phyloP scores from a whole-genome alignment of 2,888 invertebrate species.

The Chrysotoxum bicinctum region DNA sequence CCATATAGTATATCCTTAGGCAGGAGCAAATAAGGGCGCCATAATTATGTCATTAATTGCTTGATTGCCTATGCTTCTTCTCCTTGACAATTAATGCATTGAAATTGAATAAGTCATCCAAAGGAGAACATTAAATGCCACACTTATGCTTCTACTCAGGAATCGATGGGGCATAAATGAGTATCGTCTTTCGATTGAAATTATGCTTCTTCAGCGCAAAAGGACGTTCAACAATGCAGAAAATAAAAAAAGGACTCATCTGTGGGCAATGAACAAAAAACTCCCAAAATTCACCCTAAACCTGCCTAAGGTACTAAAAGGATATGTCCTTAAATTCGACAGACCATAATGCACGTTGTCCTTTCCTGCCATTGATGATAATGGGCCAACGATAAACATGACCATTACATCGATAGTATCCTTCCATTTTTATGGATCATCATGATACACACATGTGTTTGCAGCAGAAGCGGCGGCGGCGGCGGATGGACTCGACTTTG shows the following conservation, averaged over 20 bases:
- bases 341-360: slow-evolving; percentile 71
- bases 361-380: slow-evolving; percentile 68
- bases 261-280: slow-evolving; percentile 39
- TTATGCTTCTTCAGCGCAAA: slow-evolving; percentile 45
- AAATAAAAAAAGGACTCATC: slow-evolving; percentile 42
- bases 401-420: slow-evolving; percentile 71
- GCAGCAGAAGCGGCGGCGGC: background rate
- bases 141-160: slow-evolving; percentile 13
- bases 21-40: slow-evolving; percentile 64
- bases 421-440: slow-evolving; percentile 57
- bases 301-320: slow-evolving; percentile 35
- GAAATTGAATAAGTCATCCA: slow-evolving; percentile 65
- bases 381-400: slow-evolving; percentile 73
- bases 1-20: slow-evolving; percentile 38
- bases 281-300: slow-evolving; percentile 43
- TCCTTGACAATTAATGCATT: slow-evolving; percentile 57
- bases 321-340: slow-evolving; percentile 57
- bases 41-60: slow-evolving; percentile 71
- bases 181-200: slow-evolving; percentile 41
- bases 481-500: slow-evolving; percentile 38
- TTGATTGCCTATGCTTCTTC: slow-evolving; percentile 50
- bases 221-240: slow-evolving; percentile 14
- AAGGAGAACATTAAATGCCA: slow-evolving; percentile 29
- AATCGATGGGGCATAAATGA: slow-evolving; percentile 23
- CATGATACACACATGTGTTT: background rate